Base-by-base conservation (phyloP, 2,113 vertebrate species). In the Myxocyprinus asiaticus region DNA sequence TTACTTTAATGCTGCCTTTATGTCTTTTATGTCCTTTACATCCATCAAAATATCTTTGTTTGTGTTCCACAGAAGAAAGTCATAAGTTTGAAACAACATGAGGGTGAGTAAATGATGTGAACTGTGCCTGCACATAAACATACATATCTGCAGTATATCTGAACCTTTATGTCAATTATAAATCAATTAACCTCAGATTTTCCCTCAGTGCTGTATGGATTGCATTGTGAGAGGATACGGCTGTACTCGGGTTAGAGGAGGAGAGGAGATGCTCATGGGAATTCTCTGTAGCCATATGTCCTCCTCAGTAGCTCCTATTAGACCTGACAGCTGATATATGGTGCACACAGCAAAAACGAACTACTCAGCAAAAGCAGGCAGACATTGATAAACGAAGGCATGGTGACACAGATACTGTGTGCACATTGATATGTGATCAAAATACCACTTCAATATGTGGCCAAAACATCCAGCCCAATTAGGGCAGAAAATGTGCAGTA, bases 311-410 rank as follows among this genome's bases (percentile, higher is more conserved):
- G 69, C 76, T 79, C 85, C 90, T 84, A 91, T 91, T 90, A 90
- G 82, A 89, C 83, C 86, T 91, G 93, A 88, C 91, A 93, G 90
- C 87, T 92, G 92, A 87, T 93, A 86, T 92, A 92, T 91, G 87
- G 86, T 86, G 87, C 82, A 64, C 85, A 85, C 87, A 85, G 88
- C 85, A 91, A 92, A 88, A 92, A 92, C 91, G 88, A 92, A 91
- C 90, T 88, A 83, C 89, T 92, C 91, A 91, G 90, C 90, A 89
- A 86, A 91, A 91, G 82, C 87, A 78, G 71, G 80, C 33, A 68
- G 88, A 91, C 90, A 76, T 82, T 92, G 92, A 92, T 92, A 92
- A 90, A 92, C 63, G 69, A 86, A 91, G 90, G 84, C 48, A 82
- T 79, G 79, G 85, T 86, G 62, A 73, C 72, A 78, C 53, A 59